Base-by-base conservation (phyloP, 2,888 invertebrate genomes). In the Tiphia femorata region DNA sequence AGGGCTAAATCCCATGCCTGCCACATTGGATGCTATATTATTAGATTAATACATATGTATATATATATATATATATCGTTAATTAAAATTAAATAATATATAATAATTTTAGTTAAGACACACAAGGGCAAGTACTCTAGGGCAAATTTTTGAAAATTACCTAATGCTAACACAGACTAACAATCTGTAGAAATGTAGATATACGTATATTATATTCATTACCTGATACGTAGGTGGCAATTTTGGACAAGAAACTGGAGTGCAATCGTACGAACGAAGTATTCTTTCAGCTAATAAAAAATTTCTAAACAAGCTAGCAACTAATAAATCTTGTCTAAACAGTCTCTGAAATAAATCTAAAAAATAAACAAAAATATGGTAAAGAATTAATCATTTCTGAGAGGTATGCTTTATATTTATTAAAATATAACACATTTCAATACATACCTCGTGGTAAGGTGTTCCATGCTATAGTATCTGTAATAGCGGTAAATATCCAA, bases 401-500 rank as follows among this genome's bases (percentile, higher is more conserved):
- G 14, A 40, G 3, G n/a, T n/a, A n/a, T n/a, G n/a, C 7, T 38
- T 30, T 41, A 6, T n/a, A 35, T 12, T 14, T 5, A 12, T 6
- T 8, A 17, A 30, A 17, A 37, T 49, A 17, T 23, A 42, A 19
- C 5, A 35, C 8, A 37, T 19, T n/a, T 12, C 10, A 30, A 30
- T 37, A 23, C 62, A 65, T 79, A 90, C 91, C 91, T 86, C 94
- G 88, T 3, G 97, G 96, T 74, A 99, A 87, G 35, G 94, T 94
- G 82, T 97, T 97, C 98, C 98, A 99, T 0, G 99, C 99, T 79
- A 99, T 98, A 7, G 99, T 99, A 84, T 99, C 99, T 0, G 99
- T 99, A 72, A 99, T 97, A 38, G 99, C 98, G 1, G 99, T 99
- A 86, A 99, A 99, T 81, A 99, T 98, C 99, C 99, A 99, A 87